These are phyloP conservation scores for Aspidapion aeneum DNA, from an alignment of 2,888 invertebrate genomes.

Conservation along the genomic window DNA sequence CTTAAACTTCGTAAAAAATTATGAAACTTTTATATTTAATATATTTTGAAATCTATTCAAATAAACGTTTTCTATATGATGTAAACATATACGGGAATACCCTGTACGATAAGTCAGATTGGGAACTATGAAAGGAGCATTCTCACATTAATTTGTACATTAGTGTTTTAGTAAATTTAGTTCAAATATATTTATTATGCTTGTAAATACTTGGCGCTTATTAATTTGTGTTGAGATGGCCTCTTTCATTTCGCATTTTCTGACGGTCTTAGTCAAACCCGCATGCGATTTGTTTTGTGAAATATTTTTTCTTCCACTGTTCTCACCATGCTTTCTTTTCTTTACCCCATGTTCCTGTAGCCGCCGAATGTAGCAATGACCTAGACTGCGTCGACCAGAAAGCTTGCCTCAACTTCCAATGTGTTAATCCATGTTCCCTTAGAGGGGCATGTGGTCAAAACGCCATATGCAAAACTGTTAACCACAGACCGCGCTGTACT, in stretches of 20 bases:
- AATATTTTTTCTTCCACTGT: constrained; percentile 78
- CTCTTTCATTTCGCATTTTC: constrained; percentile 50
- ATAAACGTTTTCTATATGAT: too few relatives aligned
- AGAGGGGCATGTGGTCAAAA: constrained; percentile 87
- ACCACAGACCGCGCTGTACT: constrained; percentile 82
- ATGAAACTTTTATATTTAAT: too few relatives aligned
- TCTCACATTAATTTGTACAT: constrained; percentile 57
- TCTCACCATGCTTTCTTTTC: constrained; percentile 52
- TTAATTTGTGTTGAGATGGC: constrained; percentile 47
- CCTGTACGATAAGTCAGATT: constrained; percentile 64
- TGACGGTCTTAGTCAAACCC: constrained; percentile 51
- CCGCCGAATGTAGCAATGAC: constrained; percentile 80
- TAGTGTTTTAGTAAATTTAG: constrained; percentile 36
- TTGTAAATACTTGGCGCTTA: constrained; percentile 61
- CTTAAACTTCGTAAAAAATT: too few relatives aligned
- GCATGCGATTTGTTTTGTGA: constrained; percentile 56
- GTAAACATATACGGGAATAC: too few relatives aligned
- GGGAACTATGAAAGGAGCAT: constrained; percentile 76
- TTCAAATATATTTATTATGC: constrained; percentile 48
- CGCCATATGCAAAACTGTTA: constrained; percentile 80
- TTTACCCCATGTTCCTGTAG: constrained; percentile 44
- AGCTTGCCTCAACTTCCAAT: constrained; percentile 87
- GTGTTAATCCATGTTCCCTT: constrained; percentile 86
- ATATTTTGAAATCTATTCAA: too few relatives aligned
- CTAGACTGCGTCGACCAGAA: constrained; percentile 89